phyloP scores from a whole-genome alignment of 2,113 vertebrate genomes.

The Dasyurus viverrinus region DNA sequence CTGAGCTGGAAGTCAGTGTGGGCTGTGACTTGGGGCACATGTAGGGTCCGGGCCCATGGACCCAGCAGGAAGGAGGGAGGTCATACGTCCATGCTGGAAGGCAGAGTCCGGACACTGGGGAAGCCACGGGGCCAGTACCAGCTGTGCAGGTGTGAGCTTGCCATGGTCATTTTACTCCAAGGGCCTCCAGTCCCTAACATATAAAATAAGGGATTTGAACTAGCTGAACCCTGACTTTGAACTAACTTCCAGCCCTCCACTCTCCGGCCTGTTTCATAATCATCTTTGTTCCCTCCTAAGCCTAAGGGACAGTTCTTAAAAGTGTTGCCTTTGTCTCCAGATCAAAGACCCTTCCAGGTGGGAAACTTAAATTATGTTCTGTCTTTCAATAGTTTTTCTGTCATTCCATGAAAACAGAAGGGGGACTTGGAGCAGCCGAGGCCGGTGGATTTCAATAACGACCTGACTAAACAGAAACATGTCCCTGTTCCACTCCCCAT shows the following conservation, averaged over 20 bases:
- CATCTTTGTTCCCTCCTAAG: neutral
- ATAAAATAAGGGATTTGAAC: neutral
- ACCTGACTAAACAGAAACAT: constrained; percentile 23
- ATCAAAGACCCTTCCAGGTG: neutral
- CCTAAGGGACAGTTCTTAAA: neutral
- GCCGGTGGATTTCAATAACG: neutral
- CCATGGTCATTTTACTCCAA: neutral
- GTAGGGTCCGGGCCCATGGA: too few relatives aligned
- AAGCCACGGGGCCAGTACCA: neutral
- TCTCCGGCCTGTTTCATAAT: neutral
- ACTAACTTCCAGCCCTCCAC: neutral
- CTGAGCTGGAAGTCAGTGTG: too few relatives aligned
- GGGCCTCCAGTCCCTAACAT: neutral
- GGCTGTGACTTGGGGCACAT: too few relatives aligned
- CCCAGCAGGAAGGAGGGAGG: too few relatives aligned
- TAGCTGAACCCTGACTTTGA: neutral
- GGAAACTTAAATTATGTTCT: neutral
- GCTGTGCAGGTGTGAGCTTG: neutral
- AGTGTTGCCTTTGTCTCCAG: neutral
- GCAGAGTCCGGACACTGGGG: too few relatives aligned
- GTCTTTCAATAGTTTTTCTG: neutral
- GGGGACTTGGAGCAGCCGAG: constrained; percentile 29
- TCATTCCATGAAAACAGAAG: neutral
- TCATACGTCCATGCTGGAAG: too few relatives aligned
- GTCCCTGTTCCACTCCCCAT: neutral